Conservation (phyloP, 2,113 vertebrate genomes). For the Apteryx owenii region DNA sequence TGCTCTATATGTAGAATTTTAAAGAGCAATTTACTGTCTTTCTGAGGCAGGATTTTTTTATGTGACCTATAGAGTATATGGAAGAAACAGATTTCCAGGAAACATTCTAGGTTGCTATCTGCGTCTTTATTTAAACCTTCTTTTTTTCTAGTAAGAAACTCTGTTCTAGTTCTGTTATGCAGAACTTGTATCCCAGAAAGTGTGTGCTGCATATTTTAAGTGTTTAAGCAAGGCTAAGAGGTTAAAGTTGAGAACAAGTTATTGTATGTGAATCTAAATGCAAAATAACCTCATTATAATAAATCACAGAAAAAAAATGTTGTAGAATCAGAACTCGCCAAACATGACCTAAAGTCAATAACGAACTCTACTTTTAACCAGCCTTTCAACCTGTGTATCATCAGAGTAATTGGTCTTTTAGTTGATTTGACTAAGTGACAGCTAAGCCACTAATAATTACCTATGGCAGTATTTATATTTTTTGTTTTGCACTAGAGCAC, state of each 20-base stretch:
- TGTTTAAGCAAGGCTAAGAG: not conserved
- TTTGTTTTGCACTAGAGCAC: conserved; percentile 67
- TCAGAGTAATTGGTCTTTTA: conserved; percentile 89
- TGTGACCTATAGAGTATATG: not conserved
- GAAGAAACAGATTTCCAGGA: not conserved
- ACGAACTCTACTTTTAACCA: conserved; percentile 81
- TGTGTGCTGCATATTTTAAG: not conserved
- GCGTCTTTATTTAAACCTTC: not conserved
- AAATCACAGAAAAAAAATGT: conserved; percentile 63
- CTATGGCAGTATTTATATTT: conserved; percentile 79
- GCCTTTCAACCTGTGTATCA: conserved; percentile 84
- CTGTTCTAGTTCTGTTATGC: not conserved
- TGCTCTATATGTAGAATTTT: not conserved
- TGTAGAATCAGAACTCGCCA: conserved; percentile 51
- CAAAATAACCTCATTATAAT: conserved; percentile 78
- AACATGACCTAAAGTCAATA: conserved; percentile 70
- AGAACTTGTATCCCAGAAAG: not conserved
- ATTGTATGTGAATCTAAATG: conserved; percentile 56
- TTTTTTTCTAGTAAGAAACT: not conserved
- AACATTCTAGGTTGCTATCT: not conserved
- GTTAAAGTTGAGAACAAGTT: conserved; percentile 25
- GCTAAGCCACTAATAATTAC: conserved; percentile 81
- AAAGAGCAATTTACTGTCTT: not conserved
- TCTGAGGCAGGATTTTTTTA: conserved; percentile 15
- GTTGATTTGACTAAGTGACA: conserved; percentile 87